phyloP scores from a whole-genome alignment of 2,888 invertebrate species.

The Caenorhabditis sp. region DNA sequence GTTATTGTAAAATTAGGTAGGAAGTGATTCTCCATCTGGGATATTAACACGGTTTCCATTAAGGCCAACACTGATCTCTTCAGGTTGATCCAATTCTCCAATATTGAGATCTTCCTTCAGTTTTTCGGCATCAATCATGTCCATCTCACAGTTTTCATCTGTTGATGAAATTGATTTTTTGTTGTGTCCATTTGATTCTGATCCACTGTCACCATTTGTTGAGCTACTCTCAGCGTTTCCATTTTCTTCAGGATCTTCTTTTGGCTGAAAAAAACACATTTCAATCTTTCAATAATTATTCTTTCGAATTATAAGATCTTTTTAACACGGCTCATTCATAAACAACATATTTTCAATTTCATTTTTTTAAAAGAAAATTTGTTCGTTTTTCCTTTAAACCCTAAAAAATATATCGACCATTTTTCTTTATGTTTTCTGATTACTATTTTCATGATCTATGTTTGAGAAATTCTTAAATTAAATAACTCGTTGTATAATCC shows the following conservation, averaged over 20 bases:
- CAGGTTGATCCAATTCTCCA: constrained; percentile 33
- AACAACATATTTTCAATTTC: too few relatives aligned
- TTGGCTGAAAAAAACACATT: neutral
- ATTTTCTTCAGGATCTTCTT: constrained; percentile 13
- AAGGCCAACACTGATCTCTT: constrained; percentile 41
- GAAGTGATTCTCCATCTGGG: neutral
- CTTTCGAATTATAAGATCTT: too few relatives aligned
- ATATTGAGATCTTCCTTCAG: constrained; percentile 40
- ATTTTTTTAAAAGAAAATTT: too few relatives aligned
- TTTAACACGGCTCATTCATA: too few relatives aligned
- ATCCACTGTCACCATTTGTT: constrained; percentile 35
- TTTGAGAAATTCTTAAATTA: too few relatives aligned
- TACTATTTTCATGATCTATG: too few relatives aligned
- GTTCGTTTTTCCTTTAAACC: too few relatives aligned
- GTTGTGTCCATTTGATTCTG: constrained; percentile 17
- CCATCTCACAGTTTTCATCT: constrained; percentile 35
- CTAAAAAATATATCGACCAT: too few relatives aligned
- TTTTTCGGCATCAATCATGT: constrained; percentile 36
- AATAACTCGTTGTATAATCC: too few relatives aligned
- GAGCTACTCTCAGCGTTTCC: constrained; percentile 29
- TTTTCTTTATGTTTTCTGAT: too few relatives aligned
- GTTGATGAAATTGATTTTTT: constrained; percentile 26
- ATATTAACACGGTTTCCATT: constrained; percentile 40
- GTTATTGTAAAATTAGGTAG: neutral
- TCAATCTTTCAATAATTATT: too few relatives aligned